Base-by-base conservation (phyloP, 2,797 vertebrate genomes). In the Eospalax fontanierii region DNA sequence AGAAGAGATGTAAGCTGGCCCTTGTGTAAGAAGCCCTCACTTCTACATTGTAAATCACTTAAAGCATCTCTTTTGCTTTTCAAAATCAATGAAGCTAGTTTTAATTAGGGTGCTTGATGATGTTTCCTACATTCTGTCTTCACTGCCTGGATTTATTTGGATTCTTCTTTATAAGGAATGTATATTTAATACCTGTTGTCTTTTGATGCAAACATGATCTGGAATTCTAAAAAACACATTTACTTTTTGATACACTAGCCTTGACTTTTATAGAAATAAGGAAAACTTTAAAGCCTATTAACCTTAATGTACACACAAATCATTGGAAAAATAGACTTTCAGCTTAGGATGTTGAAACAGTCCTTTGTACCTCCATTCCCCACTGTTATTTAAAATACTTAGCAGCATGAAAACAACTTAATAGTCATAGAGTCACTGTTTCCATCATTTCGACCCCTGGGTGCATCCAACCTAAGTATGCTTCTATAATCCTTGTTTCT, bases 391-490 rank as follows among this genome's bases (percentile, higher is more conserved):
- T 78, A 96, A 97, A 97, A 93, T 89, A 95, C 93, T 97, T 96
- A 97, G 80, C 97, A 97, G 95, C 96, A 89, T 96, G 95, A 96
- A 97, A 94, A 74, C 94, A 96, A 81, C 89, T 97, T 97, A 93
- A 92, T 93, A 97, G 90, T 96, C 95, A 96, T 84, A 88, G 87
- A 97, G 82, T 93, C 78, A 89, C 79, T 84, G 50, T 79, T 96
- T 54, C 82, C 71, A 95, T 97, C 80, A 95, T 95, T 86, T 92
- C 76, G 90, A 78, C n/a, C 68, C 81, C 93, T 94, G 87, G 76
- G 91, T 96, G 74, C 59, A 90, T 82, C 68, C 89, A 92, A 89
- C 43, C 35, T 79, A 88, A 97, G 89, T 94, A 86, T 86, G 35
- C 88, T 94, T 95, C 76, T 85, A 89, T 86, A 96, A 95, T 96